phyloP scores from a whole-genome alignment of 2,888 invertebrate genomes.

The Diogma glabrata region DNA sequence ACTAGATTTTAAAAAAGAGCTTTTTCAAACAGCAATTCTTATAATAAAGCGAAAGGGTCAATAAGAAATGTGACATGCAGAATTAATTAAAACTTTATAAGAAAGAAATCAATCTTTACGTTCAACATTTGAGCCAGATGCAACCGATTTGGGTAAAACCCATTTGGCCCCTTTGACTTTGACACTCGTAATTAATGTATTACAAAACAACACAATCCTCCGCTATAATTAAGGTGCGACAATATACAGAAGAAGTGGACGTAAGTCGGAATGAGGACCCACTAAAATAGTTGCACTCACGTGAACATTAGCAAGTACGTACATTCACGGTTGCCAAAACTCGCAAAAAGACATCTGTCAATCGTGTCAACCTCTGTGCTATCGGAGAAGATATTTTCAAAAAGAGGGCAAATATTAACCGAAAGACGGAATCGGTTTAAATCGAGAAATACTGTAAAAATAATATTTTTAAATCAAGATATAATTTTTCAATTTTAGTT shows the following conservation, averaged over 20 bases:
- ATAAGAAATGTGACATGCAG: too few relatives aligned
- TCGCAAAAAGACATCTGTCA: neutral
- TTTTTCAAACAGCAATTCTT: neutral
- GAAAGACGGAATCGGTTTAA: neutral
- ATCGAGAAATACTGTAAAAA: too few relatives aligned
- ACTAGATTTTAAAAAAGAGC: neutral
- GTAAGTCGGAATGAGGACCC: neutral
- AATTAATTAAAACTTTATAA: too few relatives aligned
- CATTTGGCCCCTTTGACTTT: too few relatives aligned
- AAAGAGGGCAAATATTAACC: neutral
- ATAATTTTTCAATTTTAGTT: too few relatives aligned
- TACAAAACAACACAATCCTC: too few relatives aligned
- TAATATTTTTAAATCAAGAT: too few relatives aligned
- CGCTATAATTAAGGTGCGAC: neutral
- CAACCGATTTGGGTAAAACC: neutral
- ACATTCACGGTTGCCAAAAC: neutral
- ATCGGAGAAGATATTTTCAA: conserved; percentile 6
- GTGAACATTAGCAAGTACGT: too few relatives aligned
- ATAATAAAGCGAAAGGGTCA: neutral
- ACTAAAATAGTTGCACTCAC: too few relatives aligned
- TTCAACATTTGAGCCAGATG: too few relatives aligned
- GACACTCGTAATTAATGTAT: neutral
- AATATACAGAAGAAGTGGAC: neutral
- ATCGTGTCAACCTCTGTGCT: conserved; percentile 4
- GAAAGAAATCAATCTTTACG: too few relatives aligned